A percentile compares a stretch with the other conserved stretches of the same genome.
These are phyloP conservation scores for Melierax canorus DNA, from an alignment of 2,113 vertebrate genomes.

Conservation along the genomic window DNA sequence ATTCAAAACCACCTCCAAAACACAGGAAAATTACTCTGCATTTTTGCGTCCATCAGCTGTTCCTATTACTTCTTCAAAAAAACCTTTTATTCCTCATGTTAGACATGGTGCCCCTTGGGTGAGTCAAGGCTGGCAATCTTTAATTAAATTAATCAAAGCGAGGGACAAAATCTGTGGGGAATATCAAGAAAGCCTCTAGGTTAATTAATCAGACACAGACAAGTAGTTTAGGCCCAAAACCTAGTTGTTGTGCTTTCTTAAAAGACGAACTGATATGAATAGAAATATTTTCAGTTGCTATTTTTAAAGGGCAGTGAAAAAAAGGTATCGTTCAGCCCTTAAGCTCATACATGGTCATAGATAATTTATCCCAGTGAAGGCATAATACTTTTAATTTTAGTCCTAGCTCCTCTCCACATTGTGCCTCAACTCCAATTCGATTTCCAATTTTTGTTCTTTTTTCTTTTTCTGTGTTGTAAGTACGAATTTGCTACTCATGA, in stretches of 20 bases:
- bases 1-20: background rate
- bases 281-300: background rate
- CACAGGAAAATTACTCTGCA: background rate
- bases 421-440: background rate
- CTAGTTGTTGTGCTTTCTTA: background rate
- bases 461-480: background rate
- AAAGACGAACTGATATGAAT: background rate
- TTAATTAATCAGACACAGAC: conserved; percentile 66
- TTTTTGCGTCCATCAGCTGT: background rate
- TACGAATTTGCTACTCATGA: background rate
- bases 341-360: background rate
- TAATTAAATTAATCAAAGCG: conserved; percentile 72
- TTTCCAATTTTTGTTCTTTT: background rate
- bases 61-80: conserved; percentile 26
- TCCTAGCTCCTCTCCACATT: background rate
- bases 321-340: background rate
- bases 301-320: background rate
- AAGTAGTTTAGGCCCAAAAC: conserved; percentile 32
- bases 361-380: background rate
- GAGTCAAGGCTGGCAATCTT: conserved; percentile 23
- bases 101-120: conserved; percentile 43
- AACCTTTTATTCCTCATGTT: conserved; percentile 8
- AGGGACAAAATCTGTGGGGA: conserved; percentile 55
- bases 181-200: conserved; percentile 45
- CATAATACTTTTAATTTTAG: background rate